phyloP scores from a whole-genome alignment of 2,888 invertebrate genomes.

The Nemotelus nigrinus region DNA sequence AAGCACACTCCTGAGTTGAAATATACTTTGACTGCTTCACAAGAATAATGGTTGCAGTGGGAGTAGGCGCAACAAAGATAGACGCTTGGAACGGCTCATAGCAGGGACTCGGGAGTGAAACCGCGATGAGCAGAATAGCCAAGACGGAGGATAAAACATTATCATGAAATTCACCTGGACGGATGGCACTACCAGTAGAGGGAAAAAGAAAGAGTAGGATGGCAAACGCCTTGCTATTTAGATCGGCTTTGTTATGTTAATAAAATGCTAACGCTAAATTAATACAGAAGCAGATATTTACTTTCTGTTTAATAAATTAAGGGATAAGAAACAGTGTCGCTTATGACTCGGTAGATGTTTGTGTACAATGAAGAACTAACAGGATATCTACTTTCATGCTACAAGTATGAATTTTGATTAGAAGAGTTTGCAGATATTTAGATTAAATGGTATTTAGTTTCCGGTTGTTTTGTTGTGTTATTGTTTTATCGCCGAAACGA shows the following conservation, averaged over 20 bases:
- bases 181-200: background rate
- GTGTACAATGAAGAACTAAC: background rate
- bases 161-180: constrained; percentile 42
- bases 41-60: background rate
- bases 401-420: constrained; percentile 42
- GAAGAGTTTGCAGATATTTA: constrained; percentile 22
- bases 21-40: constrained; percentile 39
- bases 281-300: constrained; percentile 42
- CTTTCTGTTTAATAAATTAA: constrained; percentile 45
- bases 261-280: constrained; percentile 44
- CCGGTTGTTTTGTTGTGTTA: constrained; percentile 31
- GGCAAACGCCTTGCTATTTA: constrained; percentile 28
- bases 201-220: constrained; percentile 25
- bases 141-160: constrained; percentile 41
- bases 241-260: constrained; percentile 45
- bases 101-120: background rate
- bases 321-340: constrained; percentile 36
- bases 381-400: constrained; percentile 9
- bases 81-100: background rate
- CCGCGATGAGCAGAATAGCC: constrained; percentile 8
- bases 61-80: constrained; percentile 7
- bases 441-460: constrained; percentile 39
- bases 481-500: constrained; percentile 8
- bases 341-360: constrained; percentile 24
- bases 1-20: constrained; percentile 42